Conservation (phyloP, 2,888 invertebrate species). For the Ditylenchus weischeri region DNA sequence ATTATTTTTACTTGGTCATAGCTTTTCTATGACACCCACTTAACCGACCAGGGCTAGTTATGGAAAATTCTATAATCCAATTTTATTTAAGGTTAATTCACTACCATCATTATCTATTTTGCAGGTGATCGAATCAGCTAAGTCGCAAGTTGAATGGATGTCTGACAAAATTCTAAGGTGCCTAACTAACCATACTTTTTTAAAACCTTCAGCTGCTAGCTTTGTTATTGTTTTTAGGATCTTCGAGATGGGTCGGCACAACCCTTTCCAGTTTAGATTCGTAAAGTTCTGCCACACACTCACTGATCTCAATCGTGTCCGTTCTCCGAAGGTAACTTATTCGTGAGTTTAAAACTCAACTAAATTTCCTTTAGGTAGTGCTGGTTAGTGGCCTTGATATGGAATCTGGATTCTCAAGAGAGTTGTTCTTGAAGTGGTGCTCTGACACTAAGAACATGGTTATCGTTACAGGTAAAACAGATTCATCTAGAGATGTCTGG, state of each 20-base stretch:
- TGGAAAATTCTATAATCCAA: no score
- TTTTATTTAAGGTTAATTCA: slow-evolving; percentile 61
- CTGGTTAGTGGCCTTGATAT: slow-evolving; percentile 89
- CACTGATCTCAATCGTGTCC: slow-evolving; percentile 76
- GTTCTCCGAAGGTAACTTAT: slow-evolving; percentile 75
- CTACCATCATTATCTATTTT: background rate
- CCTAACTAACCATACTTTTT: no score
- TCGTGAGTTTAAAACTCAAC: slow-evolving; percentile 10
- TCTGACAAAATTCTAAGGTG: slow-evolving; percentile 87
- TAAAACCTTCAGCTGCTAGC: no score
- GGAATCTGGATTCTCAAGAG: slow-evolving; percentile 89
- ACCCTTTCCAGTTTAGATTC: slow-evolving; percentile 86
- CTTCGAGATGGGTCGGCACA: slow-evolving; percentile 64
- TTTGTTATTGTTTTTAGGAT: slow-evolving; percentile 16
- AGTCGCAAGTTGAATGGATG: slow-evolving; percentile 92
- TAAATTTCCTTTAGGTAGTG: slow-evolving; percentile 66
- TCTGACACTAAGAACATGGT: slow-evolving; percentile 86
- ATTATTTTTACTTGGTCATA: no score
- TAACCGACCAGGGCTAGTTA: no score
- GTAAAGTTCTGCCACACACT: slow-evolving; percentile 88
- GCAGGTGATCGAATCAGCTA: slow-evolving; percentile 78
- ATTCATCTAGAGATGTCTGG: no score
- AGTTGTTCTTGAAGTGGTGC: slow-evolving; percentile 90
- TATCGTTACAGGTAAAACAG: slow-evolving; percentile 72
- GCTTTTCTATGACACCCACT: no score